Evolutionary conservation across 1,140 invertebrate species (phyloP).

Genomic region (Ostrea edulis): DNA sequence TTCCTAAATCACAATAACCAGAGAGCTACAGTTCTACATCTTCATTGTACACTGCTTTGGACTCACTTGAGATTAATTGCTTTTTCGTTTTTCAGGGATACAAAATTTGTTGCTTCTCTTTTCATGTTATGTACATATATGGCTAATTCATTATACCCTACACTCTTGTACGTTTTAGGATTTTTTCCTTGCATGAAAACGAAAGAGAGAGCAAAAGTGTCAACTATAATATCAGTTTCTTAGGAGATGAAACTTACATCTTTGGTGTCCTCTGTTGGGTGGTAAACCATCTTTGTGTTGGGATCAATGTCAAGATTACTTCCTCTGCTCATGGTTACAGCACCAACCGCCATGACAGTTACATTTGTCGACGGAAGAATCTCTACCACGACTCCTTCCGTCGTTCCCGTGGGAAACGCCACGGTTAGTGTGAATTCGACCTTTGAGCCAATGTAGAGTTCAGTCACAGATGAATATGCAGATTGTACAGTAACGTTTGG

Average conservation of each 20-base stretch:
- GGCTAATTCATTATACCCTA: too few species aligned
- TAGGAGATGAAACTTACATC: neutral
- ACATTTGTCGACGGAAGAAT: constrained; percentile 53
- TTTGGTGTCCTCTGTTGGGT: neutral
- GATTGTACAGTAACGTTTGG: neutral
- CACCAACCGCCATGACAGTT: constrained; percentile 42
- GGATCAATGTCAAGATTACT: constrained; percentile 17
- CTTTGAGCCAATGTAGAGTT: constrained; percentile 25
- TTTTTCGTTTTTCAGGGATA: too few species aligned
- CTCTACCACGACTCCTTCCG: constrained; percentile 39
- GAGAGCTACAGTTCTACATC: too few species aligned
- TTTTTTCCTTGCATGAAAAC: too few species aligned
- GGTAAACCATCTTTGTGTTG: constrained; percentile 15
- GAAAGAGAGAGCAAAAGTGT: too few species aligned
- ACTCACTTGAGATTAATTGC: too few species aligned
- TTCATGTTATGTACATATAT: too few species aligned
- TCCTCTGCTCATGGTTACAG: constrained; percentile 33
- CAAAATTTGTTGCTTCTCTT: too few species aligned
- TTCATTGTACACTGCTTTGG: too few species aligned
- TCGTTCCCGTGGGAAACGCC: constrained; percentile 45
- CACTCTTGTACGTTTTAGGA: too few species aligned
- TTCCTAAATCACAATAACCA: too few species aligned
- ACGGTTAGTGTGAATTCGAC: constrained; percentile 46
- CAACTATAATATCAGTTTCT: too few species aligned
- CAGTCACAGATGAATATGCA: constrained; percentile 26